Base-by-base conservation (phyloP, 2,888 invertebrate species). In the Megastigmus dorsalis region DNA sequence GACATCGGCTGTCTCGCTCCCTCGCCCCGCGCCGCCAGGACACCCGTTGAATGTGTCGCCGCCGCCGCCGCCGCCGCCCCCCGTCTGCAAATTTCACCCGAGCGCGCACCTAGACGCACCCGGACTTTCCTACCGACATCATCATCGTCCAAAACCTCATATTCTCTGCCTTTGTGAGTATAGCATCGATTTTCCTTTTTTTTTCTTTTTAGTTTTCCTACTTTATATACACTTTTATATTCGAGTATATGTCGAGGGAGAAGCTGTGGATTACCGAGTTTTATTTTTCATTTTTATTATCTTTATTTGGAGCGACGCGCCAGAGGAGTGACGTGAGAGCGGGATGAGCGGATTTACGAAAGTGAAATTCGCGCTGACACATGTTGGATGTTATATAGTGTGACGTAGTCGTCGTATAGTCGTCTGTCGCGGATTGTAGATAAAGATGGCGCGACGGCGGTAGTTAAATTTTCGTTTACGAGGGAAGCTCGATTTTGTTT, bases 21-120 rank as follows among this genome's bases (percentile, higher is more conserved):
- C n/a, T n/a, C n/a, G n/a, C n/a, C n/a, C 20, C 38, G n/a, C 66
- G 52, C 36, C 66, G 52, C 36, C 55, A 41, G 74, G 71, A 73
- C 72, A 72, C 75, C 75, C 75, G 75, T 72, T 72, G 80, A 79
- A 76, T 77, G 75, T 68, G 75, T 68, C 72, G 70, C 76, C 75
- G 77, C 48, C 68, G 74, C 72, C 77, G 71, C 76, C 60, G n/a
- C 78, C 68, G 60, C 60, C 68, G 75, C 77, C 71, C 68, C 79
- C 75, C 75, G 70, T 72, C 55, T 23, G 20, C 69, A 30, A 30
- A 52, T 60, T 43, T 48, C 50, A 26, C 48, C n/a, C 28, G 28
- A 30, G 43, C 18, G 45, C 3, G 33, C 69, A 38, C 52, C 60
- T 55, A 70, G 54, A 70, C 60, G 70, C 45, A 45, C 55, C 69